phyloP scores from a whole-genome alignment of 1,140 invertebrate species.

The Heterodera carotae region DNA sequence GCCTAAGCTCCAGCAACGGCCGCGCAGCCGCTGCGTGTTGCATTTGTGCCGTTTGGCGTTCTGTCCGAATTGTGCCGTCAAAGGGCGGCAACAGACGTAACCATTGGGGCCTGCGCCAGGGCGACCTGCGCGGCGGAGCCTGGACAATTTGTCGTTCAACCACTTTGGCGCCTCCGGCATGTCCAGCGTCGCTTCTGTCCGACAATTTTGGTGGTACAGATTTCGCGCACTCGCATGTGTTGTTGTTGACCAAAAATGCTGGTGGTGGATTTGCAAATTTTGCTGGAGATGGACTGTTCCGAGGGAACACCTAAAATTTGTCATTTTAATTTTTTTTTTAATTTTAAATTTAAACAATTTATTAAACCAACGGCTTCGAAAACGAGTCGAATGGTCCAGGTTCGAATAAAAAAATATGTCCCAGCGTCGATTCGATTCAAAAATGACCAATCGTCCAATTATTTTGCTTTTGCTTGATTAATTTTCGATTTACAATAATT shows the following conservation, averaged over 20 bases:
- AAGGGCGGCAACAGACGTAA: conserved; percentile 26
- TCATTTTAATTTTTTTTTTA: no score
- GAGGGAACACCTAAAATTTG: conserved; percentile 14
- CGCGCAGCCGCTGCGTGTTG: background rate
- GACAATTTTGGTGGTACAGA: background rate
- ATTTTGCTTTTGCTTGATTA: no score
- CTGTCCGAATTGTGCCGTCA: conserved; percentile 25
- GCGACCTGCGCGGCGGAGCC: background rate
- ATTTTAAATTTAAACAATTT: no score
- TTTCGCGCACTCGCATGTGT: conserved; percentile 1
- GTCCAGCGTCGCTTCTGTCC: background rate
- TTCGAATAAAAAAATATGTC: no score
- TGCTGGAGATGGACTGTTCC: background rate
- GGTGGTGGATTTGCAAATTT: background rate
- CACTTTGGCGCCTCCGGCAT: background rate
- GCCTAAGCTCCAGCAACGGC: background rate
- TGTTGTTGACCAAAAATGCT: background rate
- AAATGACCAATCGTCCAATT: no score
- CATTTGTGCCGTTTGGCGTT: background rate
- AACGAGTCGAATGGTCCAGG: no score
- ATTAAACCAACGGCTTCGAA: no score
- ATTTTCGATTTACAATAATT: no score
- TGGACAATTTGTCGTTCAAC: background rate
- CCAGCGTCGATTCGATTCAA: no score
- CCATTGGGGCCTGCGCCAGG: conserved; percentile 16